Base-by-base conservation (phyloP, 2,888 invertebrate genomes). In the Agonum fuliginosum region DNA sequence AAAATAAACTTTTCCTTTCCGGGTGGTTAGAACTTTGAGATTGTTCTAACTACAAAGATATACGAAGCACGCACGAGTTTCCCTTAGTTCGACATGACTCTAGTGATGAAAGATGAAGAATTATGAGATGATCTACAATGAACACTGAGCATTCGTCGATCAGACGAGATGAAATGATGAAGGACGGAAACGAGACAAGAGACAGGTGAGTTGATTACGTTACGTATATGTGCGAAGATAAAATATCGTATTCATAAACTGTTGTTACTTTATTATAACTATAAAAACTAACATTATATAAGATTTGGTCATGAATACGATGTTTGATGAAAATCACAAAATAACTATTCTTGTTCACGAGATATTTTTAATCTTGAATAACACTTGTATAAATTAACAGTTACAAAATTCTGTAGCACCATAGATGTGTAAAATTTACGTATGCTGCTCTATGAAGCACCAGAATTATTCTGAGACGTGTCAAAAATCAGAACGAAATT, bases 321-420 rank as follows among this genome's bases (percentile, higher is more conserved):
- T 3, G 37, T 71, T 1, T 54, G 3, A 71, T 30, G 14, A 34
- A 17, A 48, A 71, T 71, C 51, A 71, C 71, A 71, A 46, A n/a
- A 41, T 67, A 67, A 69, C 24, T 69, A 43, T 69, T n/a, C 14
- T 46, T 65, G 14, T 62, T 27, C 19, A 34, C 62, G 34, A 27
- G 12, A 17, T 27, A 62, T 62, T 8, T 62, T 37, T 20, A 67
- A 24, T 46, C 12, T 46, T 43, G 69, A 69, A 69, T 69, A 69
- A 67, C 51, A 72, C n/a, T n/a, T 30, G 71, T 72, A 71, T 71
- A 72, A 54, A 62, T 62, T 62, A 72, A 54, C 54, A 37, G 34
- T 73, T 74, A 67, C 30, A 79, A 75, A 79, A 84, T 85, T 84
- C 85, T 86, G 85, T 83, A 86, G 86, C 86, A 86, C 86, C 86